A percentile compares a stretch with the other conserved stretches of the same genome.
Evolutionary conservation across 1,140 invertebrate species (phyloP).

Genomic region (Lepeophtheirus salmonis): DNA sequence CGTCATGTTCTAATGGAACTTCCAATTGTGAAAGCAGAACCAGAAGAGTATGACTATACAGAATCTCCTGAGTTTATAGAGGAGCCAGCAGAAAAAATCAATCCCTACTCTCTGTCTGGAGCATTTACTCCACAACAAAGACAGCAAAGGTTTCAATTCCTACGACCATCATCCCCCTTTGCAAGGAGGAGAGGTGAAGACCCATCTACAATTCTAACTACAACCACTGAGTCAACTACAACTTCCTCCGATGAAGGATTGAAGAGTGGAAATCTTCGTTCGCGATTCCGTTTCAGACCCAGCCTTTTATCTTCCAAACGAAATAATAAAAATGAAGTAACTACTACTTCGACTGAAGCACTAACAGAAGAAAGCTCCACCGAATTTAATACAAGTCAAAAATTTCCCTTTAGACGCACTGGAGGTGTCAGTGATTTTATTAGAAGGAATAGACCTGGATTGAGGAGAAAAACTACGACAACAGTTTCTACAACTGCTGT

Average conservation of each 20-base stretch:
- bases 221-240: neutral
- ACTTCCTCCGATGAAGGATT: neutral
- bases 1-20: neutral
- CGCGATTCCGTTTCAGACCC: neutral
- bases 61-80: neutral
- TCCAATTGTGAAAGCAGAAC: neutral
- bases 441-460: neutral
- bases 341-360: neutral
- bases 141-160: neutral
- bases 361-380: neutral
- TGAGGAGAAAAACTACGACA: neutral
- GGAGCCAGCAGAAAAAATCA: neutral
- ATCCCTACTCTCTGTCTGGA: neutral
- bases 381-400: neutral
- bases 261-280: neutral
- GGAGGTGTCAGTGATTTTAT: neutral
- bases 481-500: neutral
- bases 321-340: neutral
- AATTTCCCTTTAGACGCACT: neutral
- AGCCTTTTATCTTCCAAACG: neutral
- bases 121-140: neutral
- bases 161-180: neutral
- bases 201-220: neutral
- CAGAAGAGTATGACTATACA: neutral
- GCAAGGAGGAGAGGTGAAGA: neutral